Conservation (phyloP, 2,888 invertebrate species). For the Phrixothrix hirtus region DNA sequence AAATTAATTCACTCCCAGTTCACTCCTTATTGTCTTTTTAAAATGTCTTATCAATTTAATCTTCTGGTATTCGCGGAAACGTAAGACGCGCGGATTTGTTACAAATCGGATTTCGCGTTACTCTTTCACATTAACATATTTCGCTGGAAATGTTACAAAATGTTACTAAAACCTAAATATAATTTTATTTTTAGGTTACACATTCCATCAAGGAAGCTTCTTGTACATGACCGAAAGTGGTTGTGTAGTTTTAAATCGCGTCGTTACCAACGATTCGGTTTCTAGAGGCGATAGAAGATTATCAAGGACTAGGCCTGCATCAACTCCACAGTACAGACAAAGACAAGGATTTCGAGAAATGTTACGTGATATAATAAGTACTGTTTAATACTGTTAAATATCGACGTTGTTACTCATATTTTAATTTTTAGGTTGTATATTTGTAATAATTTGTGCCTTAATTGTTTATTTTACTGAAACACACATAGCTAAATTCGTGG, state of each 20-base stretch:
- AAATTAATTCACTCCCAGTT: too few relatives aligned
- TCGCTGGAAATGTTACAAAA: too few relatives aligned
- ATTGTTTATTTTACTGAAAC: slow-evolving; percentile 64
- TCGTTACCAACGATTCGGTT: slow-evolving; percentile 51
- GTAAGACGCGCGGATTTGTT: too few relatives aligned
- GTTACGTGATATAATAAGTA: slow-evolving; percentile 66
- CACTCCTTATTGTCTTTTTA: too few relatives aligned
- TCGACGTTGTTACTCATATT: too few relatives aligned
- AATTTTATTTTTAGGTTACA: slow-evolving; percentile 66
- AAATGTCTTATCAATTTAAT: too few relatives aligned
- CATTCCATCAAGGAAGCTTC: slow-evolving; percentile 72
- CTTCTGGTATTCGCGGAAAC: too few relatives aligned
- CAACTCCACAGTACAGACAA: slow-evolving; percentile 49
- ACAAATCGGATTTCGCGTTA: too few relatives aligned
- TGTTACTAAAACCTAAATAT: too few relatives aligned
- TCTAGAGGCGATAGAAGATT: slow-evolving; percentile 56
- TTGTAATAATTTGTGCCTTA: slow-evolving; percentile 71
- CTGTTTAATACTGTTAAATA: too few relatives aligned
- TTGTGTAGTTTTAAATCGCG: slow-evolving; percentile 65
- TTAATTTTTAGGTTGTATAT: too few relatives aligned
- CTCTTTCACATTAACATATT: too few relatives aligned
- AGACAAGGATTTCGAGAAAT: slow-evolving; percentile 65
- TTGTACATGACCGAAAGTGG: slow-evolving; percentile 66
- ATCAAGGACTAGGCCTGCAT: slow-evolving; percentile 53
- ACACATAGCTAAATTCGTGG: slow-evolving; percentile 70